A percentile compares a stretch with the other conserved stretches of the same genome.
These are phyloP conservation scores for Porphyrio hochstetteri DNA, from an alignment of 2,113 vertebrate genomes.

Conservation along the genomic window DNA sequence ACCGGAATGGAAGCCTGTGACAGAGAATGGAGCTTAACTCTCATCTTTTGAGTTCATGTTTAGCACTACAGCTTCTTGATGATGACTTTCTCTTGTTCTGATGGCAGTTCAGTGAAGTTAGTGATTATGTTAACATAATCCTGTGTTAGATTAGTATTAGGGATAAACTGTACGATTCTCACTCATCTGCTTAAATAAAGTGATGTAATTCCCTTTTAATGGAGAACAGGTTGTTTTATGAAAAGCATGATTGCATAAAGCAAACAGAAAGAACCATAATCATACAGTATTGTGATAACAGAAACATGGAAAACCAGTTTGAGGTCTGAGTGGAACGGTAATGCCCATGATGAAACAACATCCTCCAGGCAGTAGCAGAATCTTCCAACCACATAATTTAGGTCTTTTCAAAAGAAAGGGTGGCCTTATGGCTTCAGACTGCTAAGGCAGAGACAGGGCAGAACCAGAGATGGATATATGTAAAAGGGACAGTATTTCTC, in stretches of 20 bases:
- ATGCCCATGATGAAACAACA: slow-evolving; percentile 2
- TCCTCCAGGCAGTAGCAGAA: slow-evolving; percentile 12
- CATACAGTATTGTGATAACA: slow-evolving; percentile 19
- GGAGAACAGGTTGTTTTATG: background rate
- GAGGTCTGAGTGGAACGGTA: slow-evolving; percentile 14
- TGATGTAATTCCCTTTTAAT: background rate
- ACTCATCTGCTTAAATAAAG: background rate
- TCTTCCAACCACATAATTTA: slow-evolving; percentile 51
- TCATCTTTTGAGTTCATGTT: background rate
- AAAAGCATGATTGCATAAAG: slow-evolving; percentile 19
- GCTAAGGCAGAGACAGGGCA: background rate
- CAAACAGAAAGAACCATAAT: slow-evolving; percentile 14
- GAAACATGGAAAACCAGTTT: slow-evolving; percentile 47
- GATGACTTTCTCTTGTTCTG: background rate
- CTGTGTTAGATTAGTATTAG: background rate
- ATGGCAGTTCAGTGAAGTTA: background rate
- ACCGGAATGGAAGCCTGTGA: background rate
- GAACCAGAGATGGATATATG: background rate
- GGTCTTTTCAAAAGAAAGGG: slow-evolving; percentile 23
- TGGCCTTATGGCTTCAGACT: slow-evolving; percentile 26
- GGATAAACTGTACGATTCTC: background rate
- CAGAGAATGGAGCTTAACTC: background rate
- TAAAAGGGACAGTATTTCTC: background rate
- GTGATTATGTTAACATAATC: background rate
- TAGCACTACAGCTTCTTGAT: background rate